A percentile compares a stretch with the other conserved stretches of the same genome.
Conservation (phyloP, 2,113 vertebrate species). For the Salvator merianae region DNA sequence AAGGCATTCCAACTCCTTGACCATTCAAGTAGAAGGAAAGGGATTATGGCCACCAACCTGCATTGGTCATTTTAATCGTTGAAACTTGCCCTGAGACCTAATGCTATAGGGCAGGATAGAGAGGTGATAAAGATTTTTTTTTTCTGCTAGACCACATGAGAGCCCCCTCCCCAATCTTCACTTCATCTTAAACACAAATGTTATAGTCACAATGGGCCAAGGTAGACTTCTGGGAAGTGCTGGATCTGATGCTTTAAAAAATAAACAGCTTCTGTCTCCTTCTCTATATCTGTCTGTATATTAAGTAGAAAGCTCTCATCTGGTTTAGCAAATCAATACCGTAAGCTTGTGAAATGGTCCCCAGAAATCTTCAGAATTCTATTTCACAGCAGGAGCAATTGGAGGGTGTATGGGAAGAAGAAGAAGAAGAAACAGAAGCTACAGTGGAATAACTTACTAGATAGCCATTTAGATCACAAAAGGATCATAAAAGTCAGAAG, state of each 20-base stretch:
- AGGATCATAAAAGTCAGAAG: conserved; percentile 82
- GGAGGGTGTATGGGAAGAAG: background rate
- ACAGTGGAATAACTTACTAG: conserved; percentile 79
- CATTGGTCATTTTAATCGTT: no score
- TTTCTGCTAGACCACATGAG: no score
- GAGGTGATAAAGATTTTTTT: no score
- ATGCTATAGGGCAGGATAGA: no score
- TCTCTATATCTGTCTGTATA: conserved; percentile 66
- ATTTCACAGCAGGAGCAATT: conserved; percentile 81
- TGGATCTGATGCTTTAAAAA: conserved; percentile 58
- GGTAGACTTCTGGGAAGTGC: conserved; percentile 54
- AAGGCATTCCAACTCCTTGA: no score
- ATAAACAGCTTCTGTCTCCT: conserved; percentile 47
- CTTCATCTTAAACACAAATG: conserved; percentile 28
- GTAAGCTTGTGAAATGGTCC: conserved; percentile 74
- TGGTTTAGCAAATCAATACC: conserved; percentile 80
- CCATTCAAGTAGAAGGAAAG: background rate
- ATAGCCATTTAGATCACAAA: conserved; percentile 83
- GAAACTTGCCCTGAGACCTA: no score
- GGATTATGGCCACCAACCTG: background rate
- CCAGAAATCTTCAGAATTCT: conserved; percentile 77
- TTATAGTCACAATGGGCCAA: conserved; percentile 40
- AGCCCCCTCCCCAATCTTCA: conserved; percentile 34
- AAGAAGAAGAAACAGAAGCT: conserved; percentile 63
- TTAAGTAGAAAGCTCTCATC: conserved; percentile 78